A percentile compares a stretch with the other conserved stretches of the same genome.
Conservation (phyloP, 1,140 invertebrate species). For the Sipha flava region DNA sequence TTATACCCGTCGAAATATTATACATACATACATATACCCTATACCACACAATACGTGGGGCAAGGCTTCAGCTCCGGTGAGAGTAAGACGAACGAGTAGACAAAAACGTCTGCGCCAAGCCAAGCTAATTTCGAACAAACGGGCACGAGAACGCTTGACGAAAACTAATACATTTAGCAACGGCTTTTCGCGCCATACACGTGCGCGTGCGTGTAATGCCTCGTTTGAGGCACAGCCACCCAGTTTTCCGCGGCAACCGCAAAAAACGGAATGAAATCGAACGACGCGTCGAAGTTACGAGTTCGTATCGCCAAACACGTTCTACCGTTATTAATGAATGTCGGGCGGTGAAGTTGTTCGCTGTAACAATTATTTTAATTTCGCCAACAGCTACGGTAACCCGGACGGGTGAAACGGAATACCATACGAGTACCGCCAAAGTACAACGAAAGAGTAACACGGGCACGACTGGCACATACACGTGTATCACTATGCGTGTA, state of each 20-base stretch:
- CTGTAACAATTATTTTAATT: background rate
- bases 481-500: too few species aligned
- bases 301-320: background rate
- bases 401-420: too few species aligned
- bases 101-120: background rate
- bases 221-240: too few species aligned
- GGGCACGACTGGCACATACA: too few species aligned
- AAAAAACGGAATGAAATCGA: background rate
- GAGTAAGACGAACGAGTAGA: background rate
- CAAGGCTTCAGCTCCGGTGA: background rate
- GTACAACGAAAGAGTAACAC: too few species aligned
- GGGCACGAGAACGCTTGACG: background rate
- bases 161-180: background rate
- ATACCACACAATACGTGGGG: too few species aligned
- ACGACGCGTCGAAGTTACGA: background rate
- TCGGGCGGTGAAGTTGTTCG: background rate
- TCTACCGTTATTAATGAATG: background rate
- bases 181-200: too few species aligned
- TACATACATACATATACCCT: background rate
- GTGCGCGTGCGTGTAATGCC: too few species aligned
- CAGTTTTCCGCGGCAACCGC: background rate
- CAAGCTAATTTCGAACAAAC: background rate
- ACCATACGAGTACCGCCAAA: too few species aligned
- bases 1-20: too few species aligned
- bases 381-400: too few species aligned